Base-by-base conservation (phyloP, 2,797 vertebrate species). In the Phyllotis vaccarum region DNA sequence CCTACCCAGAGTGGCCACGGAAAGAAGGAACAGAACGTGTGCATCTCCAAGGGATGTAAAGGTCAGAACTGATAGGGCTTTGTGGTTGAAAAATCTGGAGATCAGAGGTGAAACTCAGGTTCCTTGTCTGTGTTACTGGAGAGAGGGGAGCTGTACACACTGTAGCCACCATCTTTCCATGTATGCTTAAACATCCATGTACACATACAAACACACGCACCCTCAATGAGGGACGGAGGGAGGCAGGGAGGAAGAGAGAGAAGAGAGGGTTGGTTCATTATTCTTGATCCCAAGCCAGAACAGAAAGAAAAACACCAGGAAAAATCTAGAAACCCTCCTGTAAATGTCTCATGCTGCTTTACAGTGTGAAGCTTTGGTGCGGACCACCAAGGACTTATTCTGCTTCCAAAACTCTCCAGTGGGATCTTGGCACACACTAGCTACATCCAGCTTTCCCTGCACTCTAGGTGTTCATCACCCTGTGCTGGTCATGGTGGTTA, bases 271-370 rank as follows among this genome's bases (percentile, higher is more conserved):
- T 49, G 19, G 34, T 49, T 49, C 12, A 86, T 89, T 0, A 49
- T n/a, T 60, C 29, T 12, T 86, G 7, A 27, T 94, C 60, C 78
- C 34, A 37, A 76, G 16, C 43, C 34, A 86, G 43, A 74, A 95
- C 60, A 52, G 70, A 82, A 83, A 52, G 70, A 86, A 86, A 86
- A 76, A 22, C 3, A 14, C 8, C 8, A 16, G 14, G 27, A 56
- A 31, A 93, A 37, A 5, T 12, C 49, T 6, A 5, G 31, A 37
- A 49, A 60, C 17, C 24, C 4, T n/a, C 46, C 34, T 34, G 11
- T 34, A 80, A 37, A n/a, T 22, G 7, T 3, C 17, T 43, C 29
- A 12, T 2, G 31, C 40, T 76, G 75, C 16, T 95, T 70, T 56
- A 12, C 22, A 0, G 54, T 3, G 8, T 24, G 24, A 17, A 54